A percentile compares a stretch with the other conserved stretches of the same genome.
phyloP scores from a whole-genome alignment of 1,140 invertebrate species.

The Drosophila ogumai region DNA sequence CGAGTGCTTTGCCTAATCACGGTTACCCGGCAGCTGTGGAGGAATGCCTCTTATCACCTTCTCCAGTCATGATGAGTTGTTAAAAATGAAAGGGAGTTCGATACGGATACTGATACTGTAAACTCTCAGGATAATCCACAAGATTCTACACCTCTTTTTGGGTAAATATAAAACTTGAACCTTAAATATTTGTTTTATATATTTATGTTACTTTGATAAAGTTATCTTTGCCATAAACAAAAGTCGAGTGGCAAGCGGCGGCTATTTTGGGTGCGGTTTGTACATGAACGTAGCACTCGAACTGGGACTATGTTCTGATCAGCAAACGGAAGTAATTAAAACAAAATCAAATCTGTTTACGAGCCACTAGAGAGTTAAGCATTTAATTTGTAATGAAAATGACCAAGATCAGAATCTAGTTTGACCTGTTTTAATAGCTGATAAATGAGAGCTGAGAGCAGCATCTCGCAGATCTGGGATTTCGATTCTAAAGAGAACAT shows the following conservation, averaged over 20 bases:
- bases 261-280: background rate
- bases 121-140: background rate
- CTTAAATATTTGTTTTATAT: background rate
- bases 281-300: background rate
- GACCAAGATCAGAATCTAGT: background rate
- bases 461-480: background rate
- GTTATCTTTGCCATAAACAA: slow-evolving; percentile 1
- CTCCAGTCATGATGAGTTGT: slow-evolving; percentile 14
- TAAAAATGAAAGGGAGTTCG: background rate
- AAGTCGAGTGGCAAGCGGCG: slow-evolving; percentile 1
- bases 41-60: slow-evolving; percentile 8
- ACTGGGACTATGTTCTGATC: background rate
- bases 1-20: slow-evolving; percentile 6
- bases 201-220: background rate
- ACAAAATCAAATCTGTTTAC: background rate
- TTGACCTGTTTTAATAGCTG: slow-evolving; percentile 1
- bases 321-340: slow-evolving; percentile 6
- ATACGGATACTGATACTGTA: background rate
- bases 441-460: background rate
- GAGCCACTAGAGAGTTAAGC: background rate
- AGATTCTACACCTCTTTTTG: too few species aligned
- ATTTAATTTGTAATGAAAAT: background rate
- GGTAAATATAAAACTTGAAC: background rate
- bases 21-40: background rate
- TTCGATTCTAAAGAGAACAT: background rate